Base-by-base conservation (phyloP, 2,888 invertebrate genomes). In the Villa cingulata region DNA sequence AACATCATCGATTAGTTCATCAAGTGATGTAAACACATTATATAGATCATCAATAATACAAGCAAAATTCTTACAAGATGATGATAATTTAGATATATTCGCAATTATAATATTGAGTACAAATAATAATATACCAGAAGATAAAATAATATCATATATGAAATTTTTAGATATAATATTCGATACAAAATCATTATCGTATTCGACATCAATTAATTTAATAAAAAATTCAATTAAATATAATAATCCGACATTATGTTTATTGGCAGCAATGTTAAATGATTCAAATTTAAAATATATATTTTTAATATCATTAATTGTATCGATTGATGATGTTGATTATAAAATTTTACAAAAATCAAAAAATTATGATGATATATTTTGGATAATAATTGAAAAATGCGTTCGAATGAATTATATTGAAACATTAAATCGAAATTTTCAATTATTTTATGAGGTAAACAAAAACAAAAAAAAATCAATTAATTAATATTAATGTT, bases 381-480 rank as follows among this genome's bases (percentile, higher is more conserved):
- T 60, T 1, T 62, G 61, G 60, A 53, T 53, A 1, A 20, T 70
- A 3, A 58, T 69, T 19, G 59, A 62, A 14, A 53, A 57, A 15
- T 58, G 61, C 16, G 58, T 84, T 10, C 61, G 67, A 16, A 68
- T 70, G 23, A 75, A 78, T 14, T 80, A 76, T 56, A 67, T 78
- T 7, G 70, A 71, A 37, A 79, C 80, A 0, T 60, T 86, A 20
- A 72, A 74, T 42, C 76, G 80, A 56, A 80, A 83, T 51, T 76
- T 83, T 59, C 66, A 74, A 41, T 77, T 86, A 55, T 86, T 86
- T 63, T 75, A 83, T 65, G 77, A 80, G 55, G 79, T 82, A 46
- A 78, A 74, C 62, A 75, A 78, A 0, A n/a, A 12, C 16, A 34
- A 34, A 9, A 14, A 34, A 12, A 34, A 34, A 34, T 15, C n/a